phyloP scores from a whole-genome alignment of 2,797 vertebrate genomes.

The Ptychadena robeensis region DNA sequence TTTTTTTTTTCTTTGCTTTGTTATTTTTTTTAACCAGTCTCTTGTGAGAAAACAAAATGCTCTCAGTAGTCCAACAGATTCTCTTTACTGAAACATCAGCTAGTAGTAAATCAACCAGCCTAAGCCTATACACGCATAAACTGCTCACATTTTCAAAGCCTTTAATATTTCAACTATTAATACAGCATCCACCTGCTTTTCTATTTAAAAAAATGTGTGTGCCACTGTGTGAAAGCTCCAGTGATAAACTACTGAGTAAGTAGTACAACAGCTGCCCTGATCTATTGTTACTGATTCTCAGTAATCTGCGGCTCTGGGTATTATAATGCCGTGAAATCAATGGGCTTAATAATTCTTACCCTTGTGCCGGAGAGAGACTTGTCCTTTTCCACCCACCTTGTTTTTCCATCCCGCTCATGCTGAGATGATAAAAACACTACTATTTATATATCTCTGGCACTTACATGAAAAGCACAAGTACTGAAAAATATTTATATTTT shows the following conservation, averaged over 20 bases:
- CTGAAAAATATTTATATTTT: slow-evolving; percentile 44
- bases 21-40: no score
- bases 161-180: slow-evolving; percentile 10
- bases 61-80: background rate
- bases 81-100: background rate
- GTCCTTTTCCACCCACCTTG: slow-evolving; percentile 47
- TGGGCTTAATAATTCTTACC: slow-evolving; percentile 50
- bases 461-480: slow-evolving; percentile 36
- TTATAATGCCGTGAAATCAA: slow-evolving; percentile 50
- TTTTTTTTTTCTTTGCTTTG: no score
- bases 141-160: background rate
- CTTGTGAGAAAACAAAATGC: no score
- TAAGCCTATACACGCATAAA: background rate
- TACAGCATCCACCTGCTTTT: slow-evolving; percentile 14
- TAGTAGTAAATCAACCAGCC: background rate
- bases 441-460: slow-evolving; percentile 48
- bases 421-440: slow-evolving; percentile 34
- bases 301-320: slow-evolving; percentile 38
- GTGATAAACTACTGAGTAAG: slow-evolving; percentile 39
- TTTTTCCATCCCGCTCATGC: slow-evolving; percentile 42
- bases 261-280: slow-evolving; percentile 51
- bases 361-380: slow-evolving; percentile 23
- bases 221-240: slow-evolving; percentile 1
- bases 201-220: background rate
- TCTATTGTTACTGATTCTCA: slow-evolving; percentile 43